Evolutionary conservation across 1,140 invertebrate genomes (phyloP), one percentile per base, ranked within the genome.

Genomic region (Artemia franciscana): DNA sequence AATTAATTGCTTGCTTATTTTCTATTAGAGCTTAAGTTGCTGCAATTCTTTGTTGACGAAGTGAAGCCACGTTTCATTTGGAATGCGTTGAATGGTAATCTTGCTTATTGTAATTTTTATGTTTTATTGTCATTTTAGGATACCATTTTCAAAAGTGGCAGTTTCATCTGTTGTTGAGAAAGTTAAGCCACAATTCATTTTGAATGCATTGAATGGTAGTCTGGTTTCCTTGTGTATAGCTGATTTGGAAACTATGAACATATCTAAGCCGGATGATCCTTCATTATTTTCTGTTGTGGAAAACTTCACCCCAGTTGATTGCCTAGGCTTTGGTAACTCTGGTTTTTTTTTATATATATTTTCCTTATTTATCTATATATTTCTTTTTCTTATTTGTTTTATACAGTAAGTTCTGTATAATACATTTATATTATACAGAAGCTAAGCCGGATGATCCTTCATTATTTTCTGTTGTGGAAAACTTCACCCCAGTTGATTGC

Each of bases 141-240:
- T 73, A 1, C 63, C 66, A 5, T 74, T 70, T 68, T 64, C 60
- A 15, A 51, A 64, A n/a, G 56, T 74, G 26, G 69, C 67, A 21
- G 58, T 75, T 2, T 67, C 71, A 65, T 65, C 70, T 12, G 68
- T 67, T 61, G 67, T 68, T 56, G 64, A 65, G 57, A 62, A 24
- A 24, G 65, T 73, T 24, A 61, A 64, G 3, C 64, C 57, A 2
- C 58, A 59, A 5, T 66, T 69, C 21, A 62, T 72, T 5, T 51
- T 73, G 24, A 62, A 67, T 51, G 69, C 69, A 24, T 60, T 75
- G 15, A 70, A 73, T 67, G 70, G 69, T n/a, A 68, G 66, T 57
- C 58, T 73, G 21, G 72, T 75, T 18, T 71, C 69, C 18, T 65
- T 75, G 26, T 72, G 70, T 63, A 27, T 62, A 15, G 67, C 69